These are phyloP conservation scores for Mastomys coucha DNA, from an alignment of 2,113 vertebrate genomes.

Conservation along the genomic window DNA sequence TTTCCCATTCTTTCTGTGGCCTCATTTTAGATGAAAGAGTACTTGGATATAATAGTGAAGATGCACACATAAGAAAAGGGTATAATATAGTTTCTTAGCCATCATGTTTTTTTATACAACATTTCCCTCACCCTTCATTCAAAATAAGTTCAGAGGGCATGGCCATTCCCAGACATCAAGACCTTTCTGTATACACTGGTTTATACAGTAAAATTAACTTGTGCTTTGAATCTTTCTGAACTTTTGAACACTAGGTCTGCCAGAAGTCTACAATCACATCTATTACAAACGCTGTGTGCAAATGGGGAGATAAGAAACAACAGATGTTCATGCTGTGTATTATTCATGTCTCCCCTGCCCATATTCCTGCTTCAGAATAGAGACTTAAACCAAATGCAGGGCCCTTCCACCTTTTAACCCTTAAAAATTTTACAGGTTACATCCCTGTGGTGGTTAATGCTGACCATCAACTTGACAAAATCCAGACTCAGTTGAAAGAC, in stretches of 20 bases:
- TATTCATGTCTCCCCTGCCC: background rate
- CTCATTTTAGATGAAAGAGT: background rate
- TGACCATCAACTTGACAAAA: background rate
- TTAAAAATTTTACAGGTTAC: fast-evolving
- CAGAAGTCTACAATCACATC: background rate
- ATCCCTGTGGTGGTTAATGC: background rate
- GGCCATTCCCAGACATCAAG: background rate
- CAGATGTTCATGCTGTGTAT: fast-evolving
- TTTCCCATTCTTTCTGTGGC: background rate
- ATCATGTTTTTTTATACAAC: background rate
- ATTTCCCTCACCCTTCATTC: background rate
- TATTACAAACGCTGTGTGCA: fast-evolving
- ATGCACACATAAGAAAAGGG: background rate
- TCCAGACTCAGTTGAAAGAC: background rate
- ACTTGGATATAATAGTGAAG: background rate
- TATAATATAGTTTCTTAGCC: background rate
- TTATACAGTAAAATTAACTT: background rate
- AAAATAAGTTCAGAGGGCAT: background rate
- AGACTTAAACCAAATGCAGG: background rate
- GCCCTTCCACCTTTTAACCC: background rate
- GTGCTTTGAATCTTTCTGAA: background rate
- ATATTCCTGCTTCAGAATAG: no score
- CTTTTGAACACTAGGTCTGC: no score
- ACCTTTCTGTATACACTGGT: fast-evolving
- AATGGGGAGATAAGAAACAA: background rate